These are phyloP conservation scores for Philopotamus ludificatus DNA, from an alignment of 1,140 invertebrate genomes.

Conservation along the genomic window DNA sequence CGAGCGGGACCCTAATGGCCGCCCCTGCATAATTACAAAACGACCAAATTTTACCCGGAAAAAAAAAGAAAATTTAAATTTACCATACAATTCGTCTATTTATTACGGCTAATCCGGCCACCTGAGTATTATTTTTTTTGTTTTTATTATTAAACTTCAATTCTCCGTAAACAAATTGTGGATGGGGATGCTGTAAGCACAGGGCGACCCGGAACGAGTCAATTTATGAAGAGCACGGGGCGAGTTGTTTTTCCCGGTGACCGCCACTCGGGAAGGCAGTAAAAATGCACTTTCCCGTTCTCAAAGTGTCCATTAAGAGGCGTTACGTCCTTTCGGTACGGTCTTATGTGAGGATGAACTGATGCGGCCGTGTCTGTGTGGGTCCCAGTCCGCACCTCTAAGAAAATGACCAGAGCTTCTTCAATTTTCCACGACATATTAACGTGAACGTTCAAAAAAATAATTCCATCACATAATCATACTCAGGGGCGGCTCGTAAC, in stretches of 20 bases:
- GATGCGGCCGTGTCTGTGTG: slow-evolving; percentile 25
- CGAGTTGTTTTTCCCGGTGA: slow-evolving; percentile 1
- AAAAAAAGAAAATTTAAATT: no score
- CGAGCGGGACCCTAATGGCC: slow-evolving; percentile 9
- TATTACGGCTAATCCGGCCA: no score
- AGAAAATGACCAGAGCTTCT: no score
- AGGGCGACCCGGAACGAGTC: not conserved
- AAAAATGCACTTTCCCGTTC: slow-evolving; percentile 41
- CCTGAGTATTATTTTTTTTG: no score
- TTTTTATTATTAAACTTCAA: slow-evolving; percentile 2
- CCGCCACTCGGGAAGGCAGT: slow-evolving; percentile 24
- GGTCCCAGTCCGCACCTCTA: not conserved
- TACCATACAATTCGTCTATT: slow-evolving; percentile 7
- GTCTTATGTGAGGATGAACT: slow-evolving; percentile 13
- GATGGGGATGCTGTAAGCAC: not conserved
- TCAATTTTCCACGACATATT: no score
- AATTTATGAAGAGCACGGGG: not conserved
- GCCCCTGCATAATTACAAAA: slow-evolving; percentile 26
- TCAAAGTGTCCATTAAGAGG: slow-evolving; percentile 40
- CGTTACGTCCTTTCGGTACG: slow-evolving; percentile 21
- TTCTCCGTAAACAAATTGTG: no score
- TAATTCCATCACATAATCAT: no score
- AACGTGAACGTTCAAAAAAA: no score
- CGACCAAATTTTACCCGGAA: no score
- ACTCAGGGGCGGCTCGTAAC: no score